Percentiles rank a stretch among this genome's conserved stretches.
phyloP scores from a whole-genome alignment of 1,140 invertebrate species.

The Uloborus diversus region DNA sequence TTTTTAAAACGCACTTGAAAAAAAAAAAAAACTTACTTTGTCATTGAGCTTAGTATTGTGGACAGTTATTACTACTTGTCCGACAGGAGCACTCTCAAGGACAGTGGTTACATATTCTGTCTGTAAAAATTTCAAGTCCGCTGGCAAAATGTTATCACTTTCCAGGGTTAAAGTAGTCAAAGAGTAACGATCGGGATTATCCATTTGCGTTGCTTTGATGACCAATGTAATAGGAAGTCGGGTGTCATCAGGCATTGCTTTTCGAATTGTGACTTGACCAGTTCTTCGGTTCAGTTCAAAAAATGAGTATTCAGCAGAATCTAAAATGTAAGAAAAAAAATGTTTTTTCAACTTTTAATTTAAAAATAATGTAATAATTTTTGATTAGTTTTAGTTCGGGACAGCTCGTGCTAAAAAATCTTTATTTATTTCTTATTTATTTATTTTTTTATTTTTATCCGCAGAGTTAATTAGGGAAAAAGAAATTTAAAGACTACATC shows the following conservation, averaged over 20 bases:
- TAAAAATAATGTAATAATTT: constrained; percentile 8
- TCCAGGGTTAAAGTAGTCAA: constrained; percentile 79
- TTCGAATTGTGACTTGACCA: constrained; percentile 72
- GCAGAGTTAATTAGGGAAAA: too few relatives aligned
- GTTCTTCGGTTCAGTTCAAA: constrained; percentile 72
- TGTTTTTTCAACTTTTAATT: background rate
- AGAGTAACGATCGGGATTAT: constrained; percentile 88
- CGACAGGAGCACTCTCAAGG: constrained; percentile 75
- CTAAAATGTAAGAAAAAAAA: constrained; percentile 58
- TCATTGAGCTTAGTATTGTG: constrained; percentile 68
- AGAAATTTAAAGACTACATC: too few relatives aligned
- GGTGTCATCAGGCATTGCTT: constrained; percentile 67
- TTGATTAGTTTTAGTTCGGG: too few relatives aligned
- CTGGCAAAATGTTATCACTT: constrained; percentile 67
- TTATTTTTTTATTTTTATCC: too few relatives aligned
- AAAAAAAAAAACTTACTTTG: constrained; percentile 69
- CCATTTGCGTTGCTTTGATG: constrained; percentile 83
- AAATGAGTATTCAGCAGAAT: constrained; percentile 66
- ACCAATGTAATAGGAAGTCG: constrained; percentile 78
- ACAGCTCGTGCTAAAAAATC: too few relatives aligned
- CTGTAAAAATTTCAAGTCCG: constrained; percentile 75
- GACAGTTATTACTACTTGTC: constrained; percentile 72
- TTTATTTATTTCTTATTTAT: too few relatives aligned
- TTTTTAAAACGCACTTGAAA: too few relatives aligned
- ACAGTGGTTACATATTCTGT: constrained; percentile 76